Percentiles rank a stretch among this genome's conserved stretches.
These are phyloP conservation scores for Diuraphis noxia DNA, from an alignment of 1,140 invertebrate species.

Conservation along the genomic window DNA sequence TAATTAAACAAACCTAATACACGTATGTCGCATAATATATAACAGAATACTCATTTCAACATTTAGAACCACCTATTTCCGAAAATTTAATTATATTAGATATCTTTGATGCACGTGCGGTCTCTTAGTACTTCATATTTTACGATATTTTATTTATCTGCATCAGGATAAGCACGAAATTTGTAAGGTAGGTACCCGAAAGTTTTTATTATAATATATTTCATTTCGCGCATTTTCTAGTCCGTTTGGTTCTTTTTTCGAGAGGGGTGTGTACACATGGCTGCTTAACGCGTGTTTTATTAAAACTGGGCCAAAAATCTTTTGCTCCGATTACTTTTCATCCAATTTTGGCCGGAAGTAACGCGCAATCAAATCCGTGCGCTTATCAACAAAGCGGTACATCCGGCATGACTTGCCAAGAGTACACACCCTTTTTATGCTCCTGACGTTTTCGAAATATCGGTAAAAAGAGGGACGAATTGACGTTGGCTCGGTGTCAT, in stretches of 20 bases:
- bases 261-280: slow-evolving; percentile 39
- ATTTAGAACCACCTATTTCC: not conserved
- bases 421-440: slow-evolving; percentile 29
- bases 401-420: slow-evolving; percentile 49
- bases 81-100: not conserved
- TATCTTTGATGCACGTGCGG: not conserved
- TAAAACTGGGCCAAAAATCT: slow-evolving; percentile 51
- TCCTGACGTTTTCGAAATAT: slow-evolving; percentile 32
- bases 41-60: too few relatives aligned
- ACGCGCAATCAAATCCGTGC: slow-evolving; percentile 45
- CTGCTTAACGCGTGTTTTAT: slow-evolving; percentile 44
- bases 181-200: slow-evolving; percentile 30
- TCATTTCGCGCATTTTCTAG: slow-evolving; percentile 40
- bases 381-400: slow-evolving; percentile 48
- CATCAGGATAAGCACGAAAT: not conserved
- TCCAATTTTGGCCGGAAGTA: slow-evolving; percentile 47
- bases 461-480: slow-evolving; percentile 38
- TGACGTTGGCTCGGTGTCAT: slow-evolving; percentile 43
- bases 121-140: not conserved
- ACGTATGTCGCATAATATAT: too few relatives aligned
- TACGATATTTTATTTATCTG: slow-evolving; percentile 20
- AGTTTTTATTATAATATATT: slow-evolving; percentile 36
- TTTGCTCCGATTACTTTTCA: slow-evolving; percentile 47
- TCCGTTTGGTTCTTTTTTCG: slow-evolving; percentile 44
- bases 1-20: not conserved